A percentile compares a stretch with the other conserved stretches of the same genome.
phyloP scores from a whole-genome alignment of 2,888 invertebrate genomes.

The Sialis lutaria region DNA sequence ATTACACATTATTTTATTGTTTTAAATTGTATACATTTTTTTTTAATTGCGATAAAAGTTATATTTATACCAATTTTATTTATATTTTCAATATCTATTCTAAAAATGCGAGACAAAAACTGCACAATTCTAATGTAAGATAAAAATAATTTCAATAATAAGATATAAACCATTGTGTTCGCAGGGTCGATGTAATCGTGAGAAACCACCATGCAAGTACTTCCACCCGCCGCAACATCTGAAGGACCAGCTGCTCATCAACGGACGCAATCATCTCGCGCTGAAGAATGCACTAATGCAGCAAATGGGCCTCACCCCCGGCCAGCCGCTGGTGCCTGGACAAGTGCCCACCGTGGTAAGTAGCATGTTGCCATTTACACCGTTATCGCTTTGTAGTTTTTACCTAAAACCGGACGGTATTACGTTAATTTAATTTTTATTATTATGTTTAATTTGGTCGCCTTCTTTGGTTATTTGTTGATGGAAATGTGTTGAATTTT shows the following conservation, averaged over 20 bases:
- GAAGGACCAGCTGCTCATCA: constrained; percentile 98
- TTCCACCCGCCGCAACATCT: constrained; percentile 99
- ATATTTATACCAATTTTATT: neutral
- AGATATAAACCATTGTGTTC: constrained; percentile 16
- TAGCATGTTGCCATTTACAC: constrained; percentile 13
- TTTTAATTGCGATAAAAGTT: neutral
- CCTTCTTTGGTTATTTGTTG: no score
- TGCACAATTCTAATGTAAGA: neutral
- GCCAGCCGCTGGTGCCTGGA: constrained; percentile 79
- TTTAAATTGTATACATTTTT: neutral
- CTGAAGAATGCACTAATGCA: constrained; percentile 96
- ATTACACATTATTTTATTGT: no score
- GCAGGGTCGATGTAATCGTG: constrained; percentile 99
- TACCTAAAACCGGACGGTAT: no score
- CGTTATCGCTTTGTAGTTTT: neutral
- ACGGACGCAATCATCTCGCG: constrained; percentile 98
- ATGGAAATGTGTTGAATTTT: no score
- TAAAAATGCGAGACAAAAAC: neutral
- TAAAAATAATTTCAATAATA: neutral
- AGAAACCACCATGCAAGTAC: constrained; percentile 99
- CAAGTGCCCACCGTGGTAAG: constrained; percentile 89
- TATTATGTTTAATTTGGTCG: no score
- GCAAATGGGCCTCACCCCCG: constrained; percentile 86
- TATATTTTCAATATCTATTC: neutral
- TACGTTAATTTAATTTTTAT: no score